These are phyloP conservation scores for Oreochromis aureus DNA, from an alignment of 2,113 vertebrate species.

Conservation along the genomic window DNA sequence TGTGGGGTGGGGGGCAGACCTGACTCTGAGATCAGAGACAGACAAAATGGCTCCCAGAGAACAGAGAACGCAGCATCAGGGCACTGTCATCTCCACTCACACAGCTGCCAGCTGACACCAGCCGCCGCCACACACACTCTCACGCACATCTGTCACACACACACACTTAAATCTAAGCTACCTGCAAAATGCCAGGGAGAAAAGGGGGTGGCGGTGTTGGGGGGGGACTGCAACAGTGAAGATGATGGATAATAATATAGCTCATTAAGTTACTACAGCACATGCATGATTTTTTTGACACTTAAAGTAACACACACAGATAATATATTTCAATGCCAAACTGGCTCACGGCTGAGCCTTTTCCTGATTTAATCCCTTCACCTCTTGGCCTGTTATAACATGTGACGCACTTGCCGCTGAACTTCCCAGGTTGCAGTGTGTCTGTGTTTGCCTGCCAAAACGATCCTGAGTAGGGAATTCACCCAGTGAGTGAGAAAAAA, in stretches of 20 bases:
- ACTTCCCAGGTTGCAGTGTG: conserved; percentile 40
- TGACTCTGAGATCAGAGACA: conserved; percentile 74
- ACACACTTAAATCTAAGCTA: not conserved
- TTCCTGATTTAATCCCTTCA: conserved; percentile 7
- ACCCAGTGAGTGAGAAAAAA: conserved; percentile 21
- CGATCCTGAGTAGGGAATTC: conserved; percentile 44
- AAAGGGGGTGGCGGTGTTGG: not conserved
- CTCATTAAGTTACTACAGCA: not conserved
- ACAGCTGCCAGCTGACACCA: conserved; percentile 67
- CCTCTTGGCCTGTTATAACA: conserved; percentile 1
- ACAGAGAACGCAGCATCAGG: conserved; percentile 72
- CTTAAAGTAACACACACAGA: not conserved
- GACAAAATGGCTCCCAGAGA: conserved; percentile 79
- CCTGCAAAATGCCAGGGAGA: not conserved
- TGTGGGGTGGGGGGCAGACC: conserved; percentile 46
- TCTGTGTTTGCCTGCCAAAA: conserved; percentile 48
- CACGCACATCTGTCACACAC: not conserved
- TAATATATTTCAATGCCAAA: not conserved
- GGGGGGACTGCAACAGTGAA: not conserved
- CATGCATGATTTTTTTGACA: not conserved
- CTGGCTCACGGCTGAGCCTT: not conserved
- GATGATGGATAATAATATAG: not conserved
- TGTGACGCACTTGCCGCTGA: conserved; percentile 40
- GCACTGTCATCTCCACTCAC: conserved; percentile 67
- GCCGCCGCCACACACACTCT: not conserved